Conservation (phyloP, 2,113 vertebrate genomes). For the Nesogale talazaci region DNA sequence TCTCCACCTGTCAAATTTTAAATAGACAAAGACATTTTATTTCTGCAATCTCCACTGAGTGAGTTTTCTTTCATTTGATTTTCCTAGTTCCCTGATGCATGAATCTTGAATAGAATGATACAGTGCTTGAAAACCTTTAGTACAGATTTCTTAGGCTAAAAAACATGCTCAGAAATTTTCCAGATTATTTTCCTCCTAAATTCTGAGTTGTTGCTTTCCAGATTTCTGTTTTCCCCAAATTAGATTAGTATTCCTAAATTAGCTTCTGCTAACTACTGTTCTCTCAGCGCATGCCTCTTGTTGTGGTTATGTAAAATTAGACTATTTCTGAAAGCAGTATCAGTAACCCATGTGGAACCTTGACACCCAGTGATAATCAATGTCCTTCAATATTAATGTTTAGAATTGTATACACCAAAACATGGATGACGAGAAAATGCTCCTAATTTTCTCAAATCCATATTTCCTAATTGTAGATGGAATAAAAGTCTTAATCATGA, state of each 20-base stretch:
- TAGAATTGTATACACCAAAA: not conserved
- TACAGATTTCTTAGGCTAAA: not conserved
- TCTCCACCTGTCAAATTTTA: not conserved
- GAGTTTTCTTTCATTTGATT: not conserved
- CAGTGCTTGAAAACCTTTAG: not conserved
- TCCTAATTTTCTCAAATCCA: not conserved
- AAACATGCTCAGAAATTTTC: not conserved
- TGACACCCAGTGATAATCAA: too few species aligned
- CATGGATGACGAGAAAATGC: not conserved
- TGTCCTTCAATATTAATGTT: too few species aligned
- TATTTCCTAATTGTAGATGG: not conserved
- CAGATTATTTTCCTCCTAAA: not conserved
- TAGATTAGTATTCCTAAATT: not conserved
- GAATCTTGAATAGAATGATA: not conserved
- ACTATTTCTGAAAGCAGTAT: not conserved
- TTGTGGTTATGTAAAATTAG: not conserved
- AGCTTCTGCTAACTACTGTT: not conserved
- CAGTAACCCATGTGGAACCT: not conserved
- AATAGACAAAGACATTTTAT: not conserved
- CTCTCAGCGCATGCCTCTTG: not conserved
- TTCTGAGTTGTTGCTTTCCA: not conserved
- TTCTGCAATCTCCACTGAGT: not conserved
- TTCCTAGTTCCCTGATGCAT: not conserved
- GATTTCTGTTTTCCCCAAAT: not conserved
- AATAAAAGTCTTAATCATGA: not conserved